Percentiles rank a stretch among this genome's conserved stretches.
Conservation (phyloP, 2,797 vertebrate genomes). For the Sebastiscus tertius region DNA sequence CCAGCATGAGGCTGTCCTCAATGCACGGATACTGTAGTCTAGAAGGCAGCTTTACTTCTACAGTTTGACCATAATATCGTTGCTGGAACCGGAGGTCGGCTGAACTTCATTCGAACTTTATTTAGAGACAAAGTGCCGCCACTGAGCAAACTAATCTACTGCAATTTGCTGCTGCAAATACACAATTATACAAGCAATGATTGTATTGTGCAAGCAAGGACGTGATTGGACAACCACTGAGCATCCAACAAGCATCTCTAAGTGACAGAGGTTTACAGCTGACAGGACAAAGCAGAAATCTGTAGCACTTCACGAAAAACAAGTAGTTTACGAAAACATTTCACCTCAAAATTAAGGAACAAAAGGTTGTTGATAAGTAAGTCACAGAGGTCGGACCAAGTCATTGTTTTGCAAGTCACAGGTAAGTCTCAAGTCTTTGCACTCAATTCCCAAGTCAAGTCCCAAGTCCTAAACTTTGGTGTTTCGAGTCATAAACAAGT, state of each 20-base stretch:
- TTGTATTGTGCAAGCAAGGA: background rate
- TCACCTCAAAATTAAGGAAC: background rate
- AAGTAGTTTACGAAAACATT: background rate
- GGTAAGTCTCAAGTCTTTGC: no score
- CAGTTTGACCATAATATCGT: background rate
- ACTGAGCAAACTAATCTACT: background rate
- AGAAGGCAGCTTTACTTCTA: background rate
- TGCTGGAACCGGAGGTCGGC: background rate
- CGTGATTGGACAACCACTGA: background rate
- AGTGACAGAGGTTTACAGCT: background rate
- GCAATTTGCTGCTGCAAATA: background rate
- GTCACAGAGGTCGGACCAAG: no score
- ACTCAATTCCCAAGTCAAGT: no score
- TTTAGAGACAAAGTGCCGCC: conserved; percentile 1
- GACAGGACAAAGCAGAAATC: background rate
- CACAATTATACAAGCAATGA: background rate
- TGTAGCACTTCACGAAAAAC: background rate
- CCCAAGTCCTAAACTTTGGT: background rate
- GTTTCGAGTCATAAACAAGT: background rate
- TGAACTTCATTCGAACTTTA: conserved; percentile 21
- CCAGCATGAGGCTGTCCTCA: background rate
- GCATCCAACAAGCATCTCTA: background rate
- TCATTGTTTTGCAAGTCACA: no score
- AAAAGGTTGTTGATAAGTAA: background rate
- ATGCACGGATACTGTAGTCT: background rate